Evolutionary conservation across 2,888 invertebrate genomes (phyloP).

Genomic region (Pristionchus arcanus): DNA sequence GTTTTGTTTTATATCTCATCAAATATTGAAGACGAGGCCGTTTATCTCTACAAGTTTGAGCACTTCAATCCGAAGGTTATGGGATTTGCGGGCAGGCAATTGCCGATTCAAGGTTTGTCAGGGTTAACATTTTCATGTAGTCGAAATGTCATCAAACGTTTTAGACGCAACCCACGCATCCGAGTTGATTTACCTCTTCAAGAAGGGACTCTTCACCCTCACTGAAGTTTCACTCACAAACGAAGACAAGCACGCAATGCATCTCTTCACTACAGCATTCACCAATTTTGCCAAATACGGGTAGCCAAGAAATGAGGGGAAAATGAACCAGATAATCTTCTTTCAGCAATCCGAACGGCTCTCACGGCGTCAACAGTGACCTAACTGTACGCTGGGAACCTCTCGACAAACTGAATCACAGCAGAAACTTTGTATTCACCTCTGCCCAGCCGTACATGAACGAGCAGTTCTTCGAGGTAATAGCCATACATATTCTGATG

Average conservation of each 20-base stretch:
- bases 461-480: neutral
- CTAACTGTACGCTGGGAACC: neutral
- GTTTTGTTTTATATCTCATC: too few relatives aligned
- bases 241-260: neutral
- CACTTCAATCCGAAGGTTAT: conserved; percentile 68
- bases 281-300: conserved; percentile 41
- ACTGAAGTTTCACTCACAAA: neutral
- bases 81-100: conserved; percentile 67
- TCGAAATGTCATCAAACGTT: neutral
- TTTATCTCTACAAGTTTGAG: conserved; percentile 71
- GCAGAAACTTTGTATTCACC: neutral
- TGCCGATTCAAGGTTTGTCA: conserved; percentile 64
- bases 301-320: neutral
- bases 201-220: neutral
- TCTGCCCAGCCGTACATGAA: neutral
- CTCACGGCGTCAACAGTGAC: neutral
- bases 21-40: conserved; percentile 55
- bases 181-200: conserved; percentile 4
- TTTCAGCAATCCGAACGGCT: conserved; percentile 25
- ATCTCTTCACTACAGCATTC: conserved; percentile 14
- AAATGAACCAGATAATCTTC: too few relatives aligned
- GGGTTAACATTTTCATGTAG: neutral
- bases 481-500: too few relatives aligned
- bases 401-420: neutral
- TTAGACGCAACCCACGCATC: neutral